phyloP scores from a whole-genome alignment of 2,888 invertebrate genomes.

The Metacarcinus magister region DNA sequence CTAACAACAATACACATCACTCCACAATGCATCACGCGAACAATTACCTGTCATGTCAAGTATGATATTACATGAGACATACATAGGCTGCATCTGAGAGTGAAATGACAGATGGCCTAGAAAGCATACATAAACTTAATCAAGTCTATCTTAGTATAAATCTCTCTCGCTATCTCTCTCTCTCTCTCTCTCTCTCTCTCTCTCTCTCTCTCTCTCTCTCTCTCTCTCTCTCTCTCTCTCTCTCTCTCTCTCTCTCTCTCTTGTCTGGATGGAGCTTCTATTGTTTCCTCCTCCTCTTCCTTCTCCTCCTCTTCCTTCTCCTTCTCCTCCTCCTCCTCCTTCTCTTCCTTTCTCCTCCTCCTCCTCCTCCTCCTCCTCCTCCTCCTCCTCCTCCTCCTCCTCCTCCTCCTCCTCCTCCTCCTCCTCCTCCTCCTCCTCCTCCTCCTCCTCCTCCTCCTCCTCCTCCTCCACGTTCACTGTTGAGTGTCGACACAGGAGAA shows the following conservation, averaged over 20 bases:
- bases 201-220: slow-evolving; percentile 60
- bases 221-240: slow-evolving; percentile 58
- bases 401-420: slow-evolving; percentile 41
- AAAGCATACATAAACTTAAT: background rate
- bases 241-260: slow-evolving; percentile 56
- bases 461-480: background rate
- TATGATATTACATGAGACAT: background rate
- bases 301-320: background rate
- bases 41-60: slow-evolving; percentile 7
- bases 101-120: background rate
- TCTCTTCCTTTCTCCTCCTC: background rate
- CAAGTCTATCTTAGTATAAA: background rate
- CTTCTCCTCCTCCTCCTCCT: background rate
- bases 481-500: background rate
- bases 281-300: background rate
- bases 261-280: background rate
- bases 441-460: background rate
- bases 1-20: background rate
- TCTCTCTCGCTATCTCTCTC: slow-evolving; percentile 61
- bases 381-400: background rate
- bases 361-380: background rate
- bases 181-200: slow-evolving; percentile 57
- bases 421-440: slow-evolving; percentile 53
- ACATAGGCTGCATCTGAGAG: background rate
- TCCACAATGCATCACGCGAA: background rate